A percentile compares a stretch with the other conserved stretches of the same genome.
These are phyloP conservation scores for Lypha dubia DNA, from an alignment of 2,888 invertebrate genomes.

Conservation along the genomic window DNA sequence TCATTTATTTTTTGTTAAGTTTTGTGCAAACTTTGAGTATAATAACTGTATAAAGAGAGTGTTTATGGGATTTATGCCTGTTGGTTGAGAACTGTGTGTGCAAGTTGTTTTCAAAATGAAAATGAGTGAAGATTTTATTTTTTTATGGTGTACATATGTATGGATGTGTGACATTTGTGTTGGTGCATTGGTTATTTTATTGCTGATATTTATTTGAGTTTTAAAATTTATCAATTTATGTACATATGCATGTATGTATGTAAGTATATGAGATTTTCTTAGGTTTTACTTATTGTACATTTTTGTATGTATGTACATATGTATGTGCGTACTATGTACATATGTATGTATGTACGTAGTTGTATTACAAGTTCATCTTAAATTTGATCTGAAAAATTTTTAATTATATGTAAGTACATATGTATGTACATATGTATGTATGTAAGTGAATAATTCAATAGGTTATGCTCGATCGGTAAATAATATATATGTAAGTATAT, in stretches of 20 bases:
- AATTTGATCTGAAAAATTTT: no score
- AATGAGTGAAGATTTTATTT: slow-evolving; percentile 70
- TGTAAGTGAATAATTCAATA: no score
- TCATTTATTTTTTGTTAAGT: slow-evolving; percentile 5
- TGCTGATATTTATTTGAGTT: slow-evolving; percentile 43
- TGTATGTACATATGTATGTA: no score
- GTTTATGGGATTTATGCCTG: slow-evolving; percentile 40
- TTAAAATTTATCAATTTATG: slow-evolving; percentile 70
- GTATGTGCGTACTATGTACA: no score
- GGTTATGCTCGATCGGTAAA: no score
- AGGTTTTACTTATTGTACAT: slow-evolving; percentile 14
- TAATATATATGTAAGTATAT: no score
- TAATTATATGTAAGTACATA: no score
- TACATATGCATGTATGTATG: no score
- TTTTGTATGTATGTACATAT: no score
- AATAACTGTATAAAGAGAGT: slow-evolving; percentile 50
- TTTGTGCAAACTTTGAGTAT: slow-evolving; percentile 50
- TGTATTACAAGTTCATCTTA: neutral
- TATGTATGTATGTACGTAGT: no score
- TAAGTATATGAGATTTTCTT: slow-evolving; percentile 69
- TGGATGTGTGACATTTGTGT: slow-evolving; percentile 22
- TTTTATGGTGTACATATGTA: no score
- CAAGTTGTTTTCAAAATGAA: neutral
- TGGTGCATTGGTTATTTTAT: slow-evolving; percentile 10
- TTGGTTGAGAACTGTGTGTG: neutral